phyloP scores from a whole-genome alignment of 1,140 invertebrate species.

The Rhopalosiphum maidis region DNA sequence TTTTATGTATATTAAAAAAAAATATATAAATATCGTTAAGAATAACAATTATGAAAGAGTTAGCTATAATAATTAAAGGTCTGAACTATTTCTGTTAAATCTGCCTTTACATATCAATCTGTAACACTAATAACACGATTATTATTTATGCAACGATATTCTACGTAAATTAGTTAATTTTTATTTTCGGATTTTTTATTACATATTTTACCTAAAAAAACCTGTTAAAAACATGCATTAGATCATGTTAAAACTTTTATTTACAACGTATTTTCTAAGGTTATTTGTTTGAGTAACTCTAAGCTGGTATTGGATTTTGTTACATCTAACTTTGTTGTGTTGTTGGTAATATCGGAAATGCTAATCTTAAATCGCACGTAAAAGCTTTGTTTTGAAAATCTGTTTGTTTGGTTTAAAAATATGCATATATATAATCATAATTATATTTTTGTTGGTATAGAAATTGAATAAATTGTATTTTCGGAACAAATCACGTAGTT shows the following conservation, averaged over 20 bases:
- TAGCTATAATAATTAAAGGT: background rate
- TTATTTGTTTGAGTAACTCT: background rate
- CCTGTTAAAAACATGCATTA: background rate
- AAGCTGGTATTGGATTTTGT: background rate
- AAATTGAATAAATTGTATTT: background rate
- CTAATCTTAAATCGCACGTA: background rate
- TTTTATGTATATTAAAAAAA: too few relatives aligned
- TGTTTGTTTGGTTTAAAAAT: background rate
- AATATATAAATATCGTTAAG: too few relatives aligned
- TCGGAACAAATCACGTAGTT: background rate
- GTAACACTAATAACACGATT: background rate
- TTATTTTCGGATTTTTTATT: background rate
- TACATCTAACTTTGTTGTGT: background rate
- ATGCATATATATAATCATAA: background rate
- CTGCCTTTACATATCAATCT: background rate
- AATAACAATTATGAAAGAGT: background rate
- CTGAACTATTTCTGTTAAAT: background rate
- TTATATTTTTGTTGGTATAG: background rate
- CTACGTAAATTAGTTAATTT: background rate
- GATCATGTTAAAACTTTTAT: background rate
- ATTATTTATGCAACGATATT: background rate
- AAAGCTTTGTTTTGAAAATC: background rate
- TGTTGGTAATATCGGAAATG: background rate
- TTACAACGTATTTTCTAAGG: background rate
- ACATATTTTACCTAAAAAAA: background rate